Percentiles rank a stretch among this genome's conserved stretches.
Evolutionary conservation across 2,113 vertebrate genomes (phyloP).

Genomic region (Pristiophorus japonicus): DNA sequence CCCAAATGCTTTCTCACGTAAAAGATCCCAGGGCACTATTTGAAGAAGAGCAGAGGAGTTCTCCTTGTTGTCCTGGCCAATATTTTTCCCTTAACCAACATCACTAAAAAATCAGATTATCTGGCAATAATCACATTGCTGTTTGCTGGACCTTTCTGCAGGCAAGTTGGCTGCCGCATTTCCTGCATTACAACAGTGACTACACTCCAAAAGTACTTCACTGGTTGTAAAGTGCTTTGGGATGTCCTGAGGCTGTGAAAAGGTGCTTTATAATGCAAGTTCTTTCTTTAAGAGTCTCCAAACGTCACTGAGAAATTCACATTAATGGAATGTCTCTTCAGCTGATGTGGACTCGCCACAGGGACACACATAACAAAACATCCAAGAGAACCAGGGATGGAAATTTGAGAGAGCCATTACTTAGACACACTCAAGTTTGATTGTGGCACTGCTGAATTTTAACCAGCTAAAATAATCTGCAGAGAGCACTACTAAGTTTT

Average conservation of each 20-base stretch:
- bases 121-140: not conserved
- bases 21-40: not conserved
- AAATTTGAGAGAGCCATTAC: not conserved
- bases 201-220: not conserved
- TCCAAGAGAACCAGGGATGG: not conserved
- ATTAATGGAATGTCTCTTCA: not conserved
- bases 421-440: not conserved
- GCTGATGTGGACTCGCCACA: not conserved
- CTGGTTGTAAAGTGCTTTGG: not conserved
- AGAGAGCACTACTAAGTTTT: not conserved
- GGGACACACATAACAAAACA: not conserved
- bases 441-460: not conserved
- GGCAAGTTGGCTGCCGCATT: not conserved
- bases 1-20: not conserved
- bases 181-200: not conserved
- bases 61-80: not conserved
- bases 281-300: not conserved
- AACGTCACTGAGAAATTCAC: not conserved
- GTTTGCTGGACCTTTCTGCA: not conserved
- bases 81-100: not conserved
- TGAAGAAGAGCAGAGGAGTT: not conserved
- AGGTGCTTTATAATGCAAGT: not conserved
- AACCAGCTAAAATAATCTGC: not conserved
- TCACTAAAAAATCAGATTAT: not conserved
- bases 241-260: not conserved